A percentile compares a stretch with the other conserved stretches of the same genome.
Evolutionary conservation across 2,888 invertebrate species (phyloP).

Genomic region (Drosophila prolongata): DNA sequence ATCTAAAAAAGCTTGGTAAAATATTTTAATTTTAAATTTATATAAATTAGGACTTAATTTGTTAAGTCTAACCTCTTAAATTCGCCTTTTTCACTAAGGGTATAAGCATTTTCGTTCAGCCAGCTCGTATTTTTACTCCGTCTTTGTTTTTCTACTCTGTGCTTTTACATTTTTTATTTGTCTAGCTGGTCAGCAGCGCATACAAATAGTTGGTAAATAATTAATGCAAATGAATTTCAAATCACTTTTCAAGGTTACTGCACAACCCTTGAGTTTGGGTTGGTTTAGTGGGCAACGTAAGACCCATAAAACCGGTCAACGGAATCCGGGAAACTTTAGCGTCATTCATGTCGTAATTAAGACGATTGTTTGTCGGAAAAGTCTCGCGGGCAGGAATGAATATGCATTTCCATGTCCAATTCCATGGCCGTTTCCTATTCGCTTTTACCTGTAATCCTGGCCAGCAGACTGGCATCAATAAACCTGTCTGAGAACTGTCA

Average conservation of each 20-base stretch:
- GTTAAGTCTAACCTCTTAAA: neutral
- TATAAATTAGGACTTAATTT: neutral
- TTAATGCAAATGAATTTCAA: slow-evolving; percentile 77
- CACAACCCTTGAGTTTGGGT: slow-evolving; percentile 17
- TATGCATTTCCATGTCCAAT: neutral
- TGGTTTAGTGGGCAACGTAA: slow-evolving; percentile 3
- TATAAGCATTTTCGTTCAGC: neutral
- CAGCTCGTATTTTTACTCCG: neutral
- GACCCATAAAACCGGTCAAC: slow-evolving; percentile 2
- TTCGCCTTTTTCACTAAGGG: neutral
- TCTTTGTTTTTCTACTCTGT: slow-evolving; percentile 10
- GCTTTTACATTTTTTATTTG: slow-evolving; percentile 55
- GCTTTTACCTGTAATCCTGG: slow-evolving; percentile 1
- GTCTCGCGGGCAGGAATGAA: neutral
- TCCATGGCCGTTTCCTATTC: slow-evolving; percentile 10
- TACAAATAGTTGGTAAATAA: slow-evolving; percentile 70
- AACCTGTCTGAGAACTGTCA: slow-evolving; percentile 58
- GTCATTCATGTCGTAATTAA: slow-evolving; percentile 69
- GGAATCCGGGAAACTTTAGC: slow-evolving; percentile 4
- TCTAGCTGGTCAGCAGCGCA: slow-evolving; percentile 52
- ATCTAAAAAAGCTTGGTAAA: too few relatives aligned
- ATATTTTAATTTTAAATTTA: neutral
- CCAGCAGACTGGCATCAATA: slow-evolving; percentile 56
- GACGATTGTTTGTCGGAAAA: slow-evolving; percentile 54
- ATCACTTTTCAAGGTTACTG: slow-evolving; percentile 73